phyloP scores from a whole-genome alignment of 1,140 invertebrate genomes.

The Chrysoperla carnea region DNA sequence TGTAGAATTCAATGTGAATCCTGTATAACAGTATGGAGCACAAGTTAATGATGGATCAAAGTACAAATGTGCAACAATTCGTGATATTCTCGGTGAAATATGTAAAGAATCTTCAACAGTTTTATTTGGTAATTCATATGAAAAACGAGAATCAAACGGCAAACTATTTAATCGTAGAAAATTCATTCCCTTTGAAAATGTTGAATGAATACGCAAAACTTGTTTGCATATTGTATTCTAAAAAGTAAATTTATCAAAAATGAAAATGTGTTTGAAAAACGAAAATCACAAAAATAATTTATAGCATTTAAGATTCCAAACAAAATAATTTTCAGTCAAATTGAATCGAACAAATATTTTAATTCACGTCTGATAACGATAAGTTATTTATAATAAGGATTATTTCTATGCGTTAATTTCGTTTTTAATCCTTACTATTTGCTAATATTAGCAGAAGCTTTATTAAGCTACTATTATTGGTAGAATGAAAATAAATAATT shows the following conservation, averaged over 20 bases:
- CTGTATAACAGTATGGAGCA: constrained; percentile 57
- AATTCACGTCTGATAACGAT: too few relatives aligned
- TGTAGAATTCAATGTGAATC: constrained; percentile 34
- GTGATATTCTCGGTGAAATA: constrained; percentile 29
- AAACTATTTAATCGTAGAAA: constrained; percentile 27
- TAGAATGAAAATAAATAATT: too few relatives aligned
- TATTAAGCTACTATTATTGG: too few relatives aligned
- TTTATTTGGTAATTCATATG: constrained; percentile 9
- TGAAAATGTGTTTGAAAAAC: not conserved
- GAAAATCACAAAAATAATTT: too few relatives aligned
- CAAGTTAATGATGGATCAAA: constrained; percentile 53
- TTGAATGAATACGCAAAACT: constrained; percentile 52
- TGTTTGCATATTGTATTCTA: constrained; percentile 62
- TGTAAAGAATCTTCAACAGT: constrained; percentile 25
- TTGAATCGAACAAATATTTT: too few relatives aligned
- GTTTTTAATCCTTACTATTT: too few relatives aligned
- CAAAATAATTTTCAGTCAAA: too few relatives aligned
- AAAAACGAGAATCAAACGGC: constrained; percentile 27
- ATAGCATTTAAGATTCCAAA: too few relatives aligned
- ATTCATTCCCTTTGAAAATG: constrained; percentile 52
- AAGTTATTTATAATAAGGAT: too few relatives aligned
- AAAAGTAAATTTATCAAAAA: constrained; percentile 14
- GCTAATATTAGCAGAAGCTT: too few relatives aligned
- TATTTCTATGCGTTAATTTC: too few relatives aligned
- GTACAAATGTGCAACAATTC: constrained; percentile 19